Conservation (phyloP, 1,140 invertebrate species). For the Diprion similis region DNA sequence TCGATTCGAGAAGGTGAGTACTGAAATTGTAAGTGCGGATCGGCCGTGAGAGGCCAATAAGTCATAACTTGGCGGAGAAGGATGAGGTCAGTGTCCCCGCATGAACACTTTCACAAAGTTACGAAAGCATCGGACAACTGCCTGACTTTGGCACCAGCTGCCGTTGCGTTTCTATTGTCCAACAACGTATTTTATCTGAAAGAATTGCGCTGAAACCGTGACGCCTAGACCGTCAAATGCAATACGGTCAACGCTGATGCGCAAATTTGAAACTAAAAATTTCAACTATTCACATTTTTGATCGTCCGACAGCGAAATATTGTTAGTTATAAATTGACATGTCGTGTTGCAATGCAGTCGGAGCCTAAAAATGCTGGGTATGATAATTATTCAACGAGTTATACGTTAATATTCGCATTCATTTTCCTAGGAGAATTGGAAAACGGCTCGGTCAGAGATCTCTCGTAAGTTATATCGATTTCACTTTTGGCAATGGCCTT, state of each 20-base stretch:
- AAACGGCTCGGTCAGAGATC: neutral
- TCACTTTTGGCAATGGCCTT: conserved; percentile 64
- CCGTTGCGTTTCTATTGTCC: conserved; percentile 60
- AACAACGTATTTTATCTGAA: neutral
- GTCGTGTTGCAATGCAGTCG: too few species aligned
- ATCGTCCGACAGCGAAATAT: too few species aligned
- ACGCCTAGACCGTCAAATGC: too few species aligned
- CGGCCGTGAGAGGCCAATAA: neutral
- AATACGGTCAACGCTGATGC: too few species aligned
- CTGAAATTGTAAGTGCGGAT: neutral
- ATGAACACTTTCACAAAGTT: conserved; percentile 62
- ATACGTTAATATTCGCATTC: neutral
- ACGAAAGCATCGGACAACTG: conserved; percentile 59
- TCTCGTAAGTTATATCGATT: conserved; percentile 36
- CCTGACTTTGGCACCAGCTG: conserved; percentile 62
- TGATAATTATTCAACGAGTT: neutral
- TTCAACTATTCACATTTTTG: neutral
- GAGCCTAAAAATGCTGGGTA: neutral
- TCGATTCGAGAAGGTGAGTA: neutral
- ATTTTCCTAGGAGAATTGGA: neutral
- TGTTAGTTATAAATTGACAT: too few species aligned
- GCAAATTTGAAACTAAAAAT: neutral
- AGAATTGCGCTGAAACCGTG: neutral
- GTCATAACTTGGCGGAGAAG: conserved; percentile 32
- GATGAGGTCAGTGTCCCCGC: conserved; percentile 60